Evolutionary conservation across 2,797 vertebrate genomes (phyloP).

Genomic region (Lateolabrax maculatus): DNA sequence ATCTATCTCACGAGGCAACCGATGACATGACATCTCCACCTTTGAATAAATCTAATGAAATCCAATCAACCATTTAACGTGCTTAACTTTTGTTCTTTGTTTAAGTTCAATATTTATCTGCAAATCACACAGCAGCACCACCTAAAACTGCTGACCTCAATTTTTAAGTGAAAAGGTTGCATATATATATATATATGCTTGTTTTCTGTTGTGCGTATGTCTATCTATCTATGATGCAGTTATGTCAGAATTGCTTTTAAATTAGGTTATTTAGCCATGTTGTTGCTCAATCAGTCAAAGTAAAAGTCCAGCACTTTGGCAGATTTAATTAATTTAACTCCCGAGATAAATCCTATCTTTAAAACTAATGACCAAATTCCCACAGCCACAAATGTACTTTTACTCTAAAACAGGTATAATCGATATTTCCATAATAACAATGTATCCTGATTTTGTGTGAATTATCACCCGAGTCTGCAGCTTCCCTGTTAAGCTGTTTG

Average conservation of each 20-base stretch:
- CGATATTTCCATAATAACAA: not conserved
- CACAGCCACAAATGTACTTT: not conserved
- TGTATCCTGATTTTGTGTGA: not conserved
- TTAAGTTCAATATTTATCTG: not conserved
- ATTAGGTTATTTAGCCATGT: not conserved
- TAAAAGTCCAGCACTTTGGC: not conserved
- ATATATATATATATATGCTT: too few relatives aligned
- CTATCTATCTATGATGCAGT: not conserved
- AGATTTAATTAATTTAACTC: not conserved
- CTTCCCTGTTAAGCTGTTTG: not conserved
- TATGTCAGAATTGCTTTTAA: not conserved
- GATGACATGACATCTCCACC: not conserved
- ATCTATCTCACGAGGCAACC: too few relatives aligned
- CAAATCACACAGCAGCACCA: not conserved
- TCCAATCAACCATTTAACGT: too few relatives aligned
- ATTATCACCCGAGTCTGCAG: not conserved
- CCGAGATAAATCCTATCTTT: not conserved
- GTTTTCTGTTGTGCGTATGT: not conserved
- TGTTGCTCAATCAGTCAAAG: not conserved
- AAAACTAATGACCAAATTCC: constrained; percentile 7
- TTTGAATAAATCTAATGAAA: not conserved
- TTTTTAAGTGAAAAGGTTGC: too few relatives aligned
- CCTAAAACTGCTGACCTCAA: not conserved
- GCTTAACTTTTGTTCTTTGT: too few relatives aligned
- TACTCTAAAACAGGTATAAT: not conserved